A percentile compares a stretch with the other conserved stretches of the same genome.
Conservation (phyloP, 2,888 invertebrate genomes). For the Augochlorella aurata region DNA sequence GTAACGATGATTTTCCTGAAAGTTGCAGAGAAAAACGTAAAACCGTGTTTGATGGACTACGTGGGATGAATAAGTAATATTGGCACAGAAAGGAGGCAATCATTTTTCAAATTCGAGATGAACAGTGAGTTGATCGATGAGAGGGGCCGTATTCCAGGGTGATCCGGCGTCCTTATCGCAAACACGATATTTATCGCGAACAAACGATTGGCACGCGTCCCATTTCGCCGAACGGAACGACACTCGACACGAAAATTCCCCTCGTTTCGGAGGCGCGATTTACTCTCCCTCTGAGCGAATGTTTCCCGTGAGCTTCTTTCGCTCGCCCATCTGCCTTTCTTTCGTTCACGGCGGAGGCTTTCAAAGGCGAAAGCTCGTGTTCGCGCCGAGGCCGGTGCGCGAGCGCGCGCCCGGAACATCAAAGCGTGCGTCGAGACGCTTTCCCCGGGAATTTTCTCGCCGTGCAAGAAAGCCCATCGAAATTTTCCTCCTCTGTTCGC, state of each 20-base stretch:
- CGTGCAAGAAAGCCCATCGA: constrained; percentile 29
- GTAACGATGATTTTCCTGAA: no score
- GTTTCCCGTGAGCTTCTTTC: constrained; percentile 17
- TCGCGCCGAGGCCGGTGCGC: constrained; percentile 16
- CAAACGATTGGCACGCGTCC: constrained; percentile 36
- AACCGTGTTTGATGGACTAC: no score
- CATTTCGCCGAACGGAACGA: constrained; percentile 27
- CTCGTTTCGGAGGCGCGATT: constrained; percentile 37
- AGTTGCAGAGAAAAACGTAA: not conserved
- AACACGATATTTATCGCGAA: constrained; percentile 24
- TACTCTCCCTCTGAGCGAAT: constrained; percentile 33
- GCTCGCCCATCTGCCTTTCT: constrained; percentile 20
- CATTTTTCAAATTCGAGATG: not conserved
- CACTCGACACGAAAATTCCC: constrained; percentile 34
- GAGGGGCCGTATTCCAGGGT: not conserved
- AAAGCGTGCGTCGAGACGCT: constrained; percentile 24
- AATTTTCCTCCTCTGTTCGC: constrained; percentile 30
- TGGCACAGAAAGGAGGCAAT: no score
- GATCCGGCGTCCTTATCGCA: constrained; percentile 14
- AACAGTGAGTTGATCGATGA: not conserved
- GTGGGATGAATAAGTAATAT: no score
- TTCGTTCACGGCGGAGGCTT: constrained; percentile 22
- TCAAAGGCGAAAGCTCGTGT: constrained; percentile 26
- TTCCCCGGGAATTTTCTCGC: constrained; percentile 26
- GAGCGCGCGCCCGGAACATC: constrained; percentile 21